Conservation (phyloP, 1,140 invertebrate genomes). For the Condylostylus longicornis region DNA sequence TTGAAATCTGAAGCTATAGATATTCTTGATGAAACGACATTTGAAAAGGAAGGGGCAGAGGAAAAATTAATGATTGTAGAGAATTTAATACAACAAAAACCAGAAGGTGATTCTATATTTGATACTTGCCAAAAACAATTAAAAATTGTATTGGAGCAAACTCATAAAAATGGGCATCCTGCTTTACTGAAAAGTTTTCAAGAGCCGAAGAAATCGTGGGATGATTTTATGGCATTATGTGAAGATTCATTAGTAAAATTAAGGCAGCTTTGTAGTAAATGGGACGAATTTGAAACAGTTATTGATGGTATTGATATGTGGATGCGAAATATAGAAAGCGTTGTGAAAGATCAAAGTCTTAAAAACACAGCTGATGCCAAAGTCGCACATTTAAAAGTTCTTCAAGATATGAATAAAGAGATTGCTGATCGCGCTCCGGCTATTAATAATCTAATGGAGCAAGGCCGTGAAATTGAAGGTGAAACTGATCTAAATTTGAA, state of each 20-base stretch:
- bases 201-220: conserved; percentile 59
- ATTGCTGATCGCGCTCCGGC: conserved; percentile 53
- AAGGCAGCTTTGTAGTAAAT: conserved; percentile 53
- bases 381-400: conserved; percentile 58
- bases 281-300: conserved; percentile 63
- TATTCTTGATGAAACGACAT: conserved; percentile 53
- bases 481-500: conserved; percentile 61
- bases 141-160: conserved; percentile 58
- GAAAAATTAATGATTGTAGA: conserved; percentile 56
- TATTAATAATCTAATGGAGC: conserved; percentile 52
- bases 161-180: conserved; percentile 61
- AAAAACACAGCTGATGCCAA: conserved; percentile 75
- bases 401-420: conserved; percentile 58
- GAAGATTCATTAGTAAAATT: conserved; percentile 48
- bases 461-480: conserved; percentile 54
- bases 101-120: conserved; percentile 57
- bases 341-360: conserved; percentile 77
- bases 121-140: conserved; percentile 54
- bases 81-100: conserved; percentile 53
- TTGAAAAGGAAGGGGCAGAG: conserved; percentile 59
- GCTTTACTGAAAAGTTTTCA: conserved; percentile 59
- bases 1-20: conserved; percentile 55
- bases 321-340: conserved; percentile 68
- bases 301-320: conserved; percentile 64
- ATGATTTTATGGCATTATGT: conserved; percentile 58